Percentiles rank a stretch among this genome's conserved stretches.
These are phyloP conservation scores for Callospermophilus lateralis DNA, from an alignment of 2,113 vertebrate genomes.

Conservation along the genomic window DNA sequence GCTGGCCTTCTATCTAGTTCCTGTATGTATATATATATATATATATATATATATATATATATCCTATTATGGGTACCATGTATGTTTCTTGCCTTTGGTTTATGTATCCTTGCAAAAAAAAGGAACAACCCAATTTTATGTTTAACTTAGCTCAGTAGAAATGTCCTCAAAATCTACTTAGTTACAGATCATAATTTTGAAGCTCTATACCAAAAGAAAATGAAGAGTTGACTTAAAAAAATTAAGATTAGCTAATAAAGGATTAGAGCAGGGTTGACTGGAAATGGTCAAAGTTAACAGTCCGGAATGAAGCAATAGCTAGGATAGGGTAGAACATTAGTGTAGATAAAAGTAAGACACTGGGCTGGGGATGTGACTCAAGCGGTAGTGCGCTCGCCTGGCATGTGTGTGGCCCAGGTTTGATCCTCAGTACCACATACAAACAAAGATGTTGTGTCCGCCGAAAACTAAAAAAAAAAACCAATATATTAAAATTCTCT, in stretches of 20 bases:
- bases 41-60: too few relatives aligned
- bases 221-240: not conserved
- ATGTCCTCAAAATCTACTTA: not conserved
- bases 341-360: not conserved
- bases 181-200: not conserved
- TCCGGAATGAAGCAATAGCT: not conserved
- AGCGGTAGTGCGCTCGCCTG: too few relatives aligned
- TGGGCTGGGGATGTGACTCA: too few relatives aligned
- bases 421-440: too few relatives aligned
- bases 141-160: not conserved
- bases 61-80: not conserved
- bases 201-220: not conserved
- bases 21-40: not conserved
- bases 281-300: not conserved
- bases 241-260: not conserved
- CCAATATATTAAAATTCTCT: too few relatives aligned
- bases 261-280: not conserved
- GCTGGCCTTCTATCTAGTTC: not conserved
- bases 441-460: too few relatives aligned
- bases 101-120: constrained; percentile 38
- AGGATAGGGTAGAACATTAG: not conserved
- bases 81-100: not conserved
- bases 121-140: not conserved
- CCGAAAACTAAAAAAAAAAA: too few relatives aligned
- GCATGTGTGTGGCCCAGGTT: too few relatives aligned